A percentile compares a stretch with the other conserved stretches of the same genome.
Conservation (phyloP, 2,797 vertebrate genomes). For the Typhlichthys eigenmanni region DNA sequence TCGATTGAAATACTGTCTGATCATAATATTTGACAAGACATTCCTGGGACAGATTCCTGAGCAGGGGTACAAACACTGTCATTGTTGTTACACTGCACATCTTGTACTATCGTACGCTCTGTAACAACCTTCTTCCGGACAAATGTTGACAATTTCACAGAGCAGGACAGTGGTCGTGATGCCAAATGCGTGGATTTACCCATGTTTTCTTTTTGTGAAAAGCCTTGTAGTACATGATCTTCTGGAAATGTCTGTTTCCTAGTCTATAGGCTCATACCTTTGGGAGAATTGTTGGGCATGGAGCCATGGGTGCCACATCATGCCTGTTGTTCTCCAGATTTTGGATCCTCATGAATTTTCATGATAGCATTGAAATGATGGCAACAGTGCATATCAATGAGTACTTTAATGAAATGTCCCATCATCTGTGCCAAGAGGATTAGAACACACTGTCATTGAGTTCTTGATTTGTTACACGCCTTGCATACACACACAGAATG, state of each 20-base stretch:
- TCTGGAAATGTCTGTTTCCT: neutral
- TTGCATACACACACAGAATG: constrained; percentile 9
- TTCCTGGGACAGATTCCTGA: neutral
- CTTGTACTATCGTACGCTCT: constrained; percentile 11
- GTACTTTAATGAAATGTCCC: constrained; percentile 4
- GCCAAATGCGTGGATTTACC: neutral
- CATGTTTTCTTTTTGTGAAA: neutral
- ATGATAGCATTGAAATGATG: neutral
- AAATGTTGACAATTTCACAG: neutral
- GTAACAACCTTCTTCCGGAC: constrained; percentile 9
- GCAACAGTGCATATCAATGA: constrained; percentile 1
- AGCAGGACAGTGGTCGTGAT: neutral
- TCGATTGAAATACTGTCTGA: constrained; percentile 3
- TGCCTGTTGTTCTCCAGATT: neutral
- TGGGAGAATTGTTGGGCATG: too few species aligned
- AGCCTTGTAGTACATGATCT: neutral
- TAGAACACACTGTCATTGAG: constrained; percentile 37
- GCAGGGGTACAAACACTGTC: neutral
- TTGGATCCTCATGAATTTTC: neutral
- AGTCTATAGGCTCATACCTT: neutral
- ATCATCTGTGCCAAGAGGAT: constrained; percentile 14
- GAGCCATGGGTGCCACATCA: neutral
- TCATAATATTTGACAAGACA: constrained; percentile 2
- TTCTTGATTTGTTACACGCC: constrained; percentile 30
- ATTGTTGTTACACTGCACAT: constrained; percentile 5